Base-by-base conservation (phyloP, 2,888 invertebrate genomes). In the Labia minor region DNA sequence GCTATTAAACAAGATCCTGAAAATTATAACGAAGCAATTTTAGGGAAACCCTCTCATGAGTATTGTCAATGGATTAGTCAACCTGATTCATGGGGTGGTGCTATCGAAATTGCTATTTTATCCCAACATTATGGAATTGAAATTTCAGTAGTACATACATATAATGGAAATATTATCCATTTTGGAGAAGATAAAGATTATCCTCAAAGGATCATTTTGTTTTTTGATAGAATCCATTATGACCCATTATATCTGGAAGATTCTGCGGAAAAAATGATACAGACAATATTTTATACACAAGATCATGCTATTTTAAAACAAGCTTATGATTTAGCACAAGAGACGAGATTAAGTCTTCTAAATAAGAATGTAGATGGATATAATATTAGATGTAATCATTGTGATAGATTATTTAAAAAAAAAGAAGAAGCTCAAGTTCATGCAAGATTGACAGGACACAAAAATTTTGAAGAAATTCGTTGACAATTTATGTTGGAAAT, bases 161-260 rank as follows among this genome's bases (percentile, higher is more conserved):
- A 92, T 71, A 92, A 92, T 77, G 89, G 88, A 61, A 89, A 92
- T 69, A 89, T 96, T 68, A 94, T 94, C 77, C 85, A 92, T 72
- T 94, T 96, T 78, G 96, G 96, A 0, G 96, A 96, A 78, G 95
- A 95, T 77, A 87, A 88, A 74, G 86, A 87, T 73, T 95, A 91
- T 76, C 83, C 86, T 1, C 83, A 89, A 68, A 79, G 95, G 73
- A 92, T 94, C 1, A 90, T 95, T 75, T 80, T 97, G 3, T 82
- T 96, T 65, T 97, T 95, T 76, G 95, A 96, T 78, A 96, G 96
- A 18, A 93, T 96, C 66, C 97, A 97, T 78, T 97, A 97, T 75
- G 97, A 97, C 78, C 94, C 96, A 0, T 78, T 97, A 11, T 91
- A 90, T 75, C 82, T 94, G 79, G 95, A 95, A 79, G 86, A 89